phyloP scores from a whole-genome alignment of 2,888 invertebrate species.

The Bibio marci region DNA sequence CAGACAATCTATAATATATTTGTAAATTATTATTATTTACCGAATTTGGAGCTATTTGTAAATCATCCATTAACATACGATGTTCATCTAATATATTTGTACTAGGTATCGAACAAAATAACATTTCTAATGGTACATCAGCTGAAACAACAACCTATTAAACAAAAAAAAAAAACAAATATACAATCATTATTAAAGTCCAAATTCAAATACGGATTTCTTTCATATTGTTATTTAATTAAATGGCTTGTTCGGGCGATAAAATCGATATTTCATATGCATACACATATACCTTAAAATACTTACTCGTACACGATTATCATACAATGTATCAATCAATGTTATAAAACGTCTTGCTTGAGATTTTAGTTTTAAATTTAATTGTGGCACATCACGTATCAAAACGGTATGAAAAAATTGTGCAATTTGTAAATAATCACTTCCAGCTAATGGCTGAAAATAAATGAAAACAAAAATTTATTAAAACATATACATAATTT shows the following conservation, averaged over 20 bases:
- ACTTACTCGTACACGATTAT: conserved; percentile 61
- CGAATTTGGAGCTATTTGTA: conserved; percentile 62
- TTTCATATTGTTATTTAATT: no score
- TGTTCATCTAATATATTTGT: conserved; percentile 54
- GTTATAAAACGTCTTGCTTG: conserved; percentile 90
- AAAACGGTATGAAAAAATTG: conserved; percentile 92
- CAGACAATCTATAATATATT: no score
- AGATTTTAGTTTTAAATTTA: conserved; percentile 64
- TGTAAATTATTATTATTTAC: conserved; percentile 37
- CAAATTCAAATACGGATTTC: no score
- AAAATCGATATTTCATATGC: no score
- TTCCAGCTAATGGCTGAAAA: conserved; percentile 74
- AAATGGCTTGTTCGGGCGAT: no score
- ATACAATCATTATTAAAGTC: no score
- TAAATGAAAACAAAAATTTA: conserved; percentile 1
- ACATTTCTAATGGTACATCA: conserved; percentile 52
- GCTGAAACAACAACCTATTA: conserved; percentile 69
- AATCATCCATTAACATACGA: conserved; percentile 86
- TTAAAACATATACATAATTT: conserved; percentile 5
- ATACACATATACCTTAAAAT: no score
- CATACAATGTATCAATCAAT: conserved; percentile 91
- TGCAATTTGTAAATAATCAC: conserved; percentile 84
- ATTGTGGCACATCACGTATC: conserved; percentile 71
- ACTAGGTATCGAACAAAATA: conserved; percentile 43
- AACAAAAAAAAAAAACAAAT: conserved; percentile 13